Evolutionary conservation across 2,113 vertebrate species (phyloP).

Genomic region (Scomber scombrus): DNA sequence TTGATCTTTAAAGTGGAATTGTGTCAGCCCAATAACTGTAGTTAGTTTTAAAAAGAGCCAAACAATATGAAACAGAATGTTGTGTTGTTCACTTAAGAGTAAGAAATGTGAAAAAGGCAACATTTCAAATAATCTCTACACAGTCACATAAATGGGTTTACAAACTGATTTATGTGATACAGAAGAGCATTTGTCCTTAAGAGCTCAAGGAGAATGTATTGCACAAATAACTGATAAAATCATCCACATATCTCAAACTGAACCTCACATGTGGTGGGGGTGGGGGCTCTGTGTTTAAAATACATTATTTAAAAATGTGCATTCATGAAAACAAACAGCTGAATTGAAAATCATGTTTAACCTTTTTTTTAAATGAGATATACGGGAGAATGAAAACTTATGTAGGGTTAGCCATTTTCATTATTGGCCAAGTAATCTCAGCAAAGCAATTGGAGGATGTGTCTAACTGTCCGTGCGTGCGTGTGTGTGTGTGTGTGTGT

Average conservation of each 20-base stretch:
- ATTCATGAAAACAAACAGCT: neutral
- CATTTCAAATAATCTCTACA: no score
- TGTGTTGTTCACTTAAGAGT: no score
- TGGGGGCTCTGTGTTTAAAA: neutral
- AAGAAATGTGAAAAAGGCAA: no score
- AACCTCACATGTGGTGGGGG: neutral
- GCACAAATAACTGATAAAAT: neutral
- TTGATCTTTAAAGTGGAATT: no score
- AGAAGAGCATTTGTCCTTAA: neutral
- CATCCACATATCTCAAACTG: neutral
- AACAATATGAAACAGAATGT: no score
- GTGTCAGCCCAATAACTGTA: neutral
- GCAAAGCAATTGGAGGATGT: slow-evolving; percentile 39
- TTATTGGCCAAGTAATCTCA: slow-evolving; percentile 1
- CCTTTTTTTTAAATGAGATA: neutral
- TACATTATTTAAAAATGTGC: neutral
- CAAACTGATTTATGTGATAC: no score
- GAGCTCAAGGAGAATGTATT: no score
- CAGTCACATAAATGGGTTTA: no score
- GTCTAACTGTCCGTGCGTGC: neutral
- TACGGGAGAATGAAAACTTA: neutral
- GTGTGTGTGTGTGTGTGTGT: no score
- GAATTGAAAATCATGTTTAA: neutral
- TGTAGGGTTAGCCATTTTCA: neutral
- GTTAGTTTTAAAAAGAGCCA: neutral